Base-by-base conservation (phyloP, 1,140 invertebrate species). In the Dermatophagoides farinae region DNA sequence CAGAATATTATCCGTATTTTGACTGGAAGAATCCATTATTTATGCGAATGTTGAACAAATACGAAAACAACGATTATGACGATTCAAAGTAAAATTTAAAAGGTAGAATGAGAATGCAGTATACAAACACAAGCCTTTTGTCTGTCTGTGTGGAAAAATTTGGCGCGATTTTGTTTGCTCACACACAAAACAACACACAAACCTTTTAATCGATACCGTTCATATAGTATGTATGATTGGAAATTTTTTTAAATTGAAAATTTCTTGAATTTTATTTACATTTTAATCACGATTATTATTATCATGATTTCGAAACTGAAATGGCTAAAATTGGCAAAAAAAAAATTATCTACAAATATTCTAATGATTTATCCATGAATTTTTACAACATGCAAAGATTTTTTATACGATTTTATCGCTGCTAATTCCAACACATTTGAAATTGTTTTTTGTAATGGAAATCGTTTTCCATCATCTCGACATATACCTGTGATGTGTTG, bases 361-460 rank as follows among this genome's bases (percentile, higher is more conserved):
- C 31, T 4, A 31, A 31, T 31, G 8, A 31, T 31, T 31, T 31
- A 4, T 31, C 31, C 2, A 20, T 23, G 25, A 18, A 55, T 44
- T 23, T 55, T 55, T 31, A 55, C 39, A 2, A 55, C 53, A 55
- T 18, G 39, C 5, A 23, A 39, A 4, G 58, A 49, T 41, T 52
- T 37, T 52, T 60, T 46, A 41, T 60, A 60, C 1, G 61, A 31
- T 52, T 18, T 60, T 10, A 63, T 23, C 31, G 47, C 44, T 12
- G 62, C 49, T 49, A 61, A 31, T 43, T 63, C 47, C 9, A 63
- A 22, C 50, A 61, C 22, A 38, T 61, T 40, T 0, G 57, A 60
- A 38, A 63, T 43, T 37, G 58, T 39, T 39, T 40, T 53, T 41
- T 61, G 58, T 1, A 63, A 22, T 9, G 62, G 62, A 61, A 63